Percentiles rank a stretch among this genome's conserved stretches.
Conservation (phyloP, 2,797 vertebrate genomes). For the Erethizon dorsatum region DNA sequence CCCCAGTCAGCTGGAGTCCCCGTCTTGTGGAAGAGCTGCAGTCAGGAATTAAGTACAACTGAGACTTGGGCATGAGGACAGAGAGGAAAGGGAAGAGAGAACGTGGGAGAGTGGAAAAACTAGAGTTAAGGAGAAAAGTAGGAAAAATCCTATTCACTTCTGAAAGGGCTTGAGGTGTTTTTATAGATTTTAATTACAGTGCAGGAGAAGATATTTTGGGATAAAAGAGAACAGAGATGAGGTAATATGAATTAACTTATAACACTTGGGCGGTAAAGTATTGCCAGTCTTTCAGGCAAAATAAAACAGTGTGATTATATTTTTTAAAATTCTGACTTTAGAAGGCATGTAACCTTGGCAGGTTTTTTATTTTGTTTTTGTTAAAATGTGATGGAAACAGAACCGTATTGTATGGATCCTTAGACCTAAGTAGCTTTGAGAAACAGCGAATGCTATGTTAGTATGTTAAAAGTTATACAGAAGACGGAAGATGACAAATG, state of each 20-base stretch:
- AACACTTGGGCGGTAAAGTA: neutral
- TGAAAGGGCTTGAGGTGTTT: neutral
- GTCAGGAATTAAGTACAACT: neutral
- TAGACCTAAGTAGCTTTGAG: neutral
- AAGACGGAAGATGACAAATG: slow-evolving; percentile 20
- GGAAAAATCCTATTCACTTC: neutral
- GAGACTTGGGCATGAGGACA: slow-evolving; percentile 27
- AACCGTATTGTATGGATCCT: neutral
- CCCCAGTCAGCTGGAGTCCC: neutral
- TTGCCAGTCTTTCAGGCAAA: slow-evolving; percentile 26
- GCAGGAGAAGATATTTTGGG: neutral
- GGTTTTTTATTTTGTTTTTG: neutral
- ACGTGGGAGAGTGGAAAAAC: neutral
- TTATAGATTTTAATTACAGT: neutral
- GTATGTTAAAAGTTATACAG: neutral
- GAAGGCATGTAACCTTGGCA: slow-evolving; percentile 4
- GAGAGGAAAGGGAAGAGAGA: neutral
- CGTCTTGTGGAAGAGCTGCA: neutral
- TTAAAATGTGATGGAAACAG: neutral
- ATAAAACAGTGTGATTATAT: neutral
- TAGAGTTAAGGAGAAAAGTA: neutral
- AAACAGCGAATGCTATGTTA: neutral
- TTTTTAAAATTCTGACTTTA: neutral
- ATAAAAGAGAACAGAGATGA: neutral
- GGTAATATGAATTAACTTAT: neutral